These are phyloP conservation scores for Oenanthe melanoleuca DNA, from an alignment of 2,113 vertebrate species.

Conservation along the genomic window DNA sequence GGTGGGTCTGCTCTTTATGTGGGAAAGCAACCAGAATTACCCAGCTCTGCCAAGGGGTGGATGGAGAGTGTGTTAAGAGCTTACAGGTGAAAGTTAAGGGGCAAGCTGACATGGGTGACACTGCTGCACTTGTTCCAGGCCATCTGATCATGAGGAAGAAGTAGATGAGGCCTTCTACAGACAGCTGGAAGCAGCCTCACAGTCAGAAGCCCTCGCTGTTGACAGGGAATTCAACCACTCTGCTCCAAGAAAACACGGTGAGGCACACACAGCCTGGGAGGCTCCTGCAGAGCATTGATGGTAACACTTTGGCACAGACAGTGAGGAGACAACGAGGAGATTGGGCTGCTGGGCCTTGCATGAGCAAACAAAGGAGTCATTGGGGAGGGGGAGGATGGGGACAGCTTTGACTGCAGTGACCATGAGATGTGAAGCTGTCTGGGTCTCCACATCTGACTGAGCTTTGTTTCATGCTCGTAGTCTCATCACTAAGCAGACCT, in stretches of 20 bases:
- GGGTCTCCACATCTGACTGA: background rate
- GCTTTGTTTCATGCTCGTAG: background rate
- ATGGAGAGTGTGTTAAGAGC: background rate
- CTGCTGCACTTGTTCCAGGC: background rate
- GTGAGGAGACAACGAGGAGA: background rate
- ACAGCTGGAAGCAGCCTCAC: background rate
- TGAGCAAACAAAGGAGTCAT: background rate
- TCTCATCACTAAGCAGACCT: background rate
- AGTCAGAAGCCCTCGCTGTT: rapidly evolving
- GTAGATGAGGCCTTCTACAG: background rate
- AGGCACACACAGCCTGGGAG: background rate
- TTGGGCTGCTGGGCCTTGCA: background rate
- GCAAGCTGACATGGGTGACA: background rate
- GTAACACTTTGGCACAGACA: background rate
- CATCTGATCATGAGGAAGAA: background rate
- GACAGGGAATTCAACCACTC: background rate
- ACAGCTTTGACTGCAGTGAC: background rate
- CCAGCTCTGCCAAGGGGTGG: background rate
- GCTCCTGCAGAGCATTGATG: background rate
- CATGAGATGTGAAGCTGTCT: background rate
- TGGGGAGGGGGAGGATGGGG: background rate
- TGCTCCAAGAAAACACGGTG: background rate
- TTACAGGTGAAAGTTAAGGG: background rate
- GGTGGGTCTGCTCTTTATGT: background rate
- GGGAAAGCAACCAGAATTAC: background rate